Evolutionary conservation across 2,888 invertebrate species (phyloP).

Genomic region (Therioaphis trifolii): DNA sequence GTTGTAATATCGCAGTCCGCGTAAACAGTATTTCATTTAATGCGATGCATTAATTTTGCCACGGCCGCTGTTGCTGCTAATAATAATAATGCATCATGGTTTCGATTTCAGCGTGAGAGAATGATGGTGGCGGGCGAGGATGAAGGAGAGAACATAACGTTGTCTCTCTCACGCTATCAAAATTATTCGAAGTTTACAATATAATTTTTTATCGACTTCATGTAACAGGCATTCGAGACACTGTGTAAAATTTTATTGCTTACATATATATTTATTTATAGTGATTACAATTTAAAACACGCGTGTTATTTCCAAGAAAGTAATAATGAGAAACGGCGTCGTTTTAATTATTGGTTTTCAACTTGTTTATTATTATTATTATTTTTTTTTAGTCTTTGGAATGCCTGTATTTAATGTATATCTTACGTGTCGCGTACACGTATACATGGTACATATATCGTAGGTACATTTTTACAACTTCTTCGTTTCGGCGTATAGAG

Average conservation of each 20-base stretch:
- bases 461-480: too few species aligned
- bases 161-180: too few species aligned
- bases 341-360: not conserved
- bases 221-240: too few species aligned
- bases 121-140: not conserved
- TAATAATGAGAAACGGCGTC: not conserved
- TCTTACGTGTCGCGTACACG: too few species aligned
- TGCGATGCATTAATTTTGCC: not conserved
- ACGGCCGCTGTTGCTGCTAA: not conserved
- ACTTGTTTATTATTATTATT: conserved; percentile 3
- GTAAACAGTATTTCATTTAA: not conserved
- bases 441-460: too few species aligned
- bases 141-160: too few species aligned
- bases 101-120: not conserved
- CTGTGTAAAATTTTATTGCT: too few species aligned
- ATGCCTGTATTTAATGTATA: not conserved
- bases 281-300: not conserved
- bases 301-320: not conserved
- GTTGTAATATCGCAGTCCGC: not conserved
- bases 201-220: too few species aligned
- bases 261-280: too few species aligned
- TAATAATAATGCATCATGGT: not conserved
- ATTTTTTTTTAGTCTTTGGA: not conserved
- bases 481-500: too few species aligned
- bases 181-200: too few species aligned